Conservation (phyloP, 2,113 vertebrate genomes). For the Camarhynchus parvulus region DNA sequence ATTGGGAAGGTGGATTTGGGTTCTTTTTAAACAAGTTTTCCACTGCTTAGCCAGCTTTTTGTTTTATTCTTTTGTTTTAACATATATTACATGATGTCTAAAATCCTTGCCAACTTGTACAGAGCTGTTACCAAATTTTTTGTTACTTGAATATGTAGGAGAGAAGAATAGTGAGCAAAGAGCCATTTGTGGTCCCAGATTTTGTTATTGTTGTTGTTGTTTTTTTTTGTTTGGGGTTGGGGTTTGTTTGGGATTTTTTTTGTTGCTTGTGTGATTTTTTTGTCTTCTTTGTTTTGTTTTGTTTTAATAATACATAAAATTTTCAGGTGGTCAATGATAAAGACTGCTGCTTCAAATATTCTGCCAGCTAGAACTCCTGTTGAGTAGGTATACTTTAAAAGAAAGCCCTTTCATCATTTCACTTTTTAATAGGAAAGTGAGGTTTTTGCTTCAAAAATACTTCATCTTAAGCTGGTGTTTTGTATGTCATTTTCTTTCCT, state of each 20-base stretch:
- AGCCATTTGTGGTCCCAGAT: not conserved
- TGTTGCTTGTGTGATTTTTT: not conserved
- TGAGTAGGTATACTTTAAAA: not conserved
- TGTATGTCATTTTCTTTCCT: not conserved
- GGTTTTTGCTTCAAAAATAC: not conserved
- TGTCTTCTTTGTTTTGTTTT: not conserved
- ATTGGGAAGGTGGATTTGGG: not conserved
- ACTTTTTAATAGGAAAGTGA: not conserved
- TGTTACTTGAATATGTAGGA: not conserved
- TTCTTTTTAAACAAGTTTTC: not conserved
- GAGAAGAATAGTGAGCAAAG: not conserved
- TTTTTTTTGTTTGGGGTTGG: not conserved
- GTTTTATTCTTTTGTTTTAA: not conserved
- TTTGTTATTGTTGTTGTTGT: not conserved
- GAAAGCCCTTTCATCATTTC: not conserved
- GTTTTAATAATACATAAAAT: not conserved
- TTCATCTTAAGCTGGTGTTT: not conserved
- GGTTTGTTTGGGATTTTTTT: not conserved
- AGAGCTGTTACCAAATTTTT: not conserved
- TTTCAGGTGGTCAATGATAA: not conserved
- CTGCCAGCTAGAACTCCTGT: not conserved
- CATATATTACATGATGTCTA: rapidly evolving
- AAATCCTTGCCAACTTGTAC: not conserved
- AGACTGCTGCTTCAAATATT: not conserved
- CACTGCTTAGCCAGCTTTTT: not conserved